Conservation (phyloP, 2,888 invertebrate species). For the Cephus pygmeus region DNA sequence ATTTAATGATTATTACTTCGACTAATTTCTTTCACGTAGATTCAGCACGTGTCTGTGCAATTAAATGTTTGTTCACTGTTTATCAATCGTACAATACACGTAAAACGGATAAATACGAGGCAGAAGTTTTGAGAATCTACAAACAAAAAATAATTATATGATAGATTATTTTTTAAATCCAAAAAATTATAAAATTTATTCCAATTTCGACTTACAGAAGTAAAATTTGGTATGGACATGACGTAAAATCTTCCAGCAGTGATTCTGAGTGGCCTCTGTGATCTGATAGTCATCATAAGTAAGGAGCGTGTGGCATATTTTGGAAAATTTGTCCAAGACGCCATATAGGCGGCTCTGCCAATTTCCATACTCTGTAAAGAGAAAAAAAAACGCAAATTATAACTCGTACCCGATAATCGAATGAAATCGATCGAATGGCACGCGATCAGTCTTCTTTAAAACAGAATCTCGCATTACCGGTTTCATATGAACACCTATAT, state of each 20-base stretch:
- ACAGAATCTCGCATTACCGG: too few species aligned
- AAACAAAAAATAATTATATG: neutral
- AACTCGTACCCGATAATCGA: too few species aligned
- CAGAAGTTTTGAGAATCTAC: slow-evolving; percentile 18
- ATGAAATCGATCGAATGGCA: too few species aligned
- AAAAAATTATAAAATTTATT: neutral
- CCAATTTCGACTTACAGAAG: neutral
- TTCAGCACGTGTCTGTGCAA: too few species aligned
- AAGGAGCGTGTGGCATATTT: slow-evolving; percentile 5
- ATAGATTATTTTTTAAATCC: too few species aligned
- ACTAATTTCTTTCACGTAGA: too few species aligned
- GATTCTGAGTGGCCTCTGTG: slow-evolving; percentile 15
- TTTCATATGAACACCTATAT: too few species aligned
- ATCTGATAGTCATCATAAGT: slow-evolving; percentile 11
- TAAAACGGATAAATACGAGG: slow-evolving; percentile 15
- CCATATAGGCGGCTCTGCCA: slow-evolving; percentile 9
- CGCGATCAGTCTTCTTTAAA: too few species aligned
- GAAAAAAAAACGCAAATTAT: too few species aligned
- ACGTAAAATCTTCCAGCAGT: slow-evolving; percentile 14
- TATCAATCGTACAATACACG: slow-evolving; percentile 12
- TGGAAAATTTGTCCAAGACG: slow-evolving; percentile 13
- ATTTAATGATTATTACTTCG: too few species aligned
- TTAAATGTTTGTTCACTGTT: too few species aligned
- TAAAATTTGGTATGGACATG: slow-evolving; percentile 18
- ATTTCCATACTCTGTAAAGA: slow-evolving; percentile 12